phyloP scores from a whole-genome alignment of 2,797 vertebrate species.

The Oreochromis grahami region DNA sequence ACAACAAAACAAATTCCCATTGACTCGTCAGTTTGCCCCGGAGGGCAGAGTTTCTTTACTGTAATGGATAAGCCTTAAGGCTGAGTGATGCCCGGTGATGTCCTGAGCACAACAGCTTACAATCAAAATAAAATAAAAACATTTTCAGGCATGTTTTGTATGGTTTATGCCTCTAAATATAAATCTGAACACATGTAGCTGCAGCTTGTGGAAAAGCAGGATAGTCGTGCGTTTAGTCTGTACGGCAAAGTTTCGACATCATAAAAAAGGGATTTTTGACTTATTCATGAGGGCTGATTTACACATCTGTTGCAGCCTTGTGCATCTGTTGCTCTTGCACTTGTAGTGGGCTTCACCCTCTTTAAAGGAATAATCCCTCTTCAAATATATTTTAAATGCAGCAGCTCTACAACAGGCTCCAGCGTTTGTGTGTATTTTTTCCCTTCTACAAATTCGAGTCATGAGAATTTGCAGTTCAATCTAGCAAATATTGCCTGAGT shows the following conservation, averaged over 20 bases:
- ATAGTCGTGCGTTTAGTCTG: neutral
- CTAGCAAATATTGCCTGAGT: neutral
- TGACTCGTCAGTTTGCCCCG: slow-evolving; percentile 25
- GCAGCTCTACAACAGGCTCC: neutral
- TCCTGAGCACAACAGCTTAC: slow-evolving; percentile 19
- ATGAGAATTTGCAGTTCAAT: neutral
- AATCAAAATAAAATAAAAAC: neutral
- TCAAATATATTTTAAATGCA: neutral
- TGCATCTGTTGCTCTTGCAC: slow-evolving; percentile 49
- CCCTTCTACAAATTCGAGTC: neutral
- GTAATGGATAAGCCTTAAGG: slow-evolving; percentile 27
- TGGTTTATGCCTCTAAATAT: neutral
- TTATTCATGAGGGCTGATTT: slow-evolving; percentile 42
- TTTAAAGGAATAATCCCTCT: slow-evolving; percentile 29
- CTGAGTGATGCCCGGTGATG: slow-evolving; percentile 45
- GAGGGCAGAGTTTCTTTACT: slow-evolving; percentile 13
- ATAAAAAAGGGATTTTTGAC: neutral
- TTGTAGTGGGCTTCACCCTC: neutral
- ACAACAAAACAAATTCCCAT: slow-evolving; percentile 30
- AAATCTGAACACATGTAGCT: neutral
- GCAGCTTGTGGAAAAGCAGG: neutral
- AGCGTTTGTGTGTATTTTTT: neutral
- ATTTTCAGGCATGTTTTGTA: neutral
- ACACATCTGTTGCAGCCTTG: slow-evolving; percentile 46
- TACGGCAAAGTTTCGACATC: slow-evolving; percentile 9